phyloP scores from a whole-genome alignment of 2,797 vertebrate species.

The Siniperca undulata region DNA sequence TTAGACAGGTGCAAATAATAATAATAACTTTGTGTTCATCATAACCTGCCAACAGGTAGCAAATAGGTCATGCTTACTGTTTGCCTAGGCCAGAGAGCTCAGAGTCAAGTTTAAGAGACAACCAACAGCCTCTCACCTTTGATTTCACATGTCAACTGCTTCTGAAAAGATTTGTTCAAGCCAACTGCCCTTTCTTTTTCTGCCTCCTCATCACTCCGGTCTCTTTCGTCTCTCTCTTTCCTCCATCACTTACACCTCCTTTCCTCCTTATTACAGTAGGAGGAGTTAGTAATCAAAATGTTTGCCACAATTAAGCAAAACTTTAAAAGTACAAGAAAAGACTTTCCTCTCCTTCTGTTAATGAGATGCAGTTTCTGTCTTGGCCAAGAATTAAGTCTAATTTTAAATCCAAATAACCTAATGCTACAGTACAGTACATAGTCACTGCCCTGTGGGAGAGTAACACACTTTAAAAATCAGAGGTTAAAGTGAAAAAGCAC shows the following conservation, averaged over 20 bases:
- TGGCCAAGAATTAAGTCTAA: neutral
- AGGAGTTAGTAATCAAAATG: neutral
- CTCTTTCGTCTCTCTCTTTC: neutral
- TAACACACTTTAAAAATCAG: conserved; percentile 31
- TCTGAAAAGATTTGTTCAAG: conserved; percentile 25
- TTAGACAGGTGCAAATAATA: neutral
- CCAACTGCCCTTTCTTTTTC: conserved; percentile 15
- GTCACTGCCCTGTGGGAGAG: conserved; percentile 48
- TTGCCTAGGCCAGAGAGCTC: neutral
- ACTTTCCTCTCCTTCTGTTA: neutral
- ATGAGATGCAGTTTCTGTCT: neutral
- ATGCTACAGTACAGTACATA: conserved; percentile 7
- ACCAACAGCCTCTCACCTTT: conserved; percentile 6
- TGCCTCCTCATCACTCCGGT: neutral
- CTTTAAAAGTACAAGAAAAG: neutral
- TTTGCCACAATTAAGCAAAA: conserved; percentile 1
- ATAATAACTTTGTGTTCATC: conserved; percentile 1
- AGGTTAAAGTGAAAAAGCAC: conserved; percentile 45
- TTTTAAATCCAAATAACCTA: conserved; percentile 25
- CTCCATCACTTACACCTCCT: neutral
- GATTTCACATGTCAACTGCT: conserved; percentile 1
- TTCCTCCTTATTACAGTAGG: neutral
- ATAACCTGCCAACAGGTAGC: conserved; percentile 46
- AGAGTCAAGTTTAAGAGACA: conserved; percentile 22
- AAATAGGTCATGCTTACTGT: conserved; percentile 24